Base-by-base conservation (phyloP, 1,140 invertebrate species). In the Nasonia giraulti region DNA sequence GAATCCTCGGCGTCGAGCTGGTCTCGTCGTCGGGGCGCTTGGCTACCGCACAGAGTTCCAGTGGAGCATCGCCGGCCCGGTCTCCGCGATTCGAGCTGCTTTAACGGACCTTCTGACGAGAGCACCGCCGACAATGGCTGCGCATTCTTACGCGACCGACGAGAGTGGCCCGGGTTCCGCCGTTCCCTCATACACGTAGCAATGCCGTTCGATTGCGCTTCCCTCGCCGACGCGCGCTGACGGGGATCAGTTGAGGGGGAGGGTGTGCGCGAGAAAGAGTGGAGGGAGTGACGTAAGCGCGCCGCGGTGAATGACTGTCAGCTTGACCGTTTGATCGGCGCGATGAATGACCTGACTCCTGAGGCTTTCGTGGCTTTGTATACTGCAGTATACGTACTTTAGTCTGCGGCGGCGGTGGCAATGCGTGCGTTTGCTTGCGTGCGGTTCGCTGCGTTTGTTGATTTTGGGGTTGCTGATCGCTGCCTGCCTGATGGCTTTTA, bases 111-210 rank as follows among this genome's bases (percentile, higher is more conserved):
- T 77, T 83, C 33, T 2, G n/a, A 47, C 75, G 27, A 68, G 91
- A 90, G 90, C 91, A 91, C 89, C 90, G 91, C 90, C 90, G 91
- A 93, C 93, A 93, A 93, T 93, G 93, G 93, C 93, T 93, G 93
- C 92, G 90, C 92, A 92, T 91, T 91, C 91, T 89, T 91, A 87
- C 88, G 87, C 91, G 90, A 91, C 89, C 89, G 90, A 90, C 89
- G 87, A 83, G 88, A 91, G 89, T 91, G 90, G 91, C 91, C 84
- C 91, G 37, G 2, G 75, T 92, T 91, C 90, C 90, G 37, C 7
- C 80, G 88, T 91, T 91, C 89, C 91, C 86, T 71, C 81, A 2
- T 68, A 27, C 66, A 37, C 80, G 62, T 85, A 75, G 85, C 23
- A 14, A 62, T 31, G 33, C 71, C 44, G 71, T 75, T 81, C 77